phyloP scores from a whole-genome alignment of 1,140 invertebrate species.

The Drosophila nigromelanica region DNA sequence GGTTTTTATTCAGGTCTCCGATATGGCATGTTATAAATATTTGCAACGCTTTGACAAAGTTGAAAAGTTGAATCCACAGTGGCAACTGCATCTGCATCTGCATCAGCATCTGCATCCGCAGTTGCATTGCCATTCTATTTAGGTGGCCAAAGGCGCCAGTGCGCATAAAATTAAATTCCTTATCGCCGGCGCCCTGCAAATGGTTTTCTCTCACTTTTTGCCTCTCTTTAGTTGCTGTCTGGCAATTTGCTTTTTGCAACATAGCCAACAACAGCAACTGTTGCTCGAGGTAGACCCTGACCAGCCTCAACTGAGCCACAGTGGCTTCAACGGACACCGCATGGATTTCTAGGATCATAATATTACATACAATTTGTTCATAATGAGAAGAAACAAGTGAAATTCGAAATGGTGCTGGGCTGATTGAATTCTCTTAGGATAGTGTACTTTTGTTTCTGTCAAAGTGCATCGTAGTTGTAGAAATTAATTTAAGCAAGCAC shows the following conservation, averaged over 20 bases:
- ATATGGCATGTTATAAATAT: conserved; percentile 52
- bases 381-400: neutral
- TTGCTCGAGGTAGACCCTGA: conserved; percentile 27
- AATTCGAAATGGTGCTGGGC: neutral
- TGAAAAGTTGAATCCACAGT: conserved; percentile 19
- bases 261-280: conserved; percentile 20
- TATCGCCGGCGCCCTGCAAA: conserved; percentile 35
- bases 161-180: conserved; percentile 57
- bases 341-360: conserved; percentile 1
- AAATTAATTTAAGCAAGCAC: too few species aligned
- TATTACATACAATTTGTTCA: neutral
- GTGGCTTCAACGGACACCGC: conserved; percentile 9
- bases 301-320: conserved; percentile 32
- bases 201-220: conserved; percentile 12
- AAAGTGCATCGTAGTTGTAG: too few species aligned
- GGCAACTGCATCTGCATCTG: conserved; percentile 10
- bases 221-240: conserved; percentile 6
- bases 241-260: conserved; percentile 29
- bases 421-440: too few species aligned
- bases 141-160: conserved; percentile 42
- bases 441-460: too few species aligned
- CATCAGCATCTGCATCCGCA: conserved; percentile 2
- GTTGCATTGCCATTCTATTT: conserved; percentile 18
- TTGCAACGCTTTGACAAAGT: conserved; percentile 32
- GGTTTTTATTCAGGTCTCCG: conserved; percentile 26